Conservation (phyloP, 2,888 invertebrate genomes). For the Phragmatobia fuliginosa region DNA sequence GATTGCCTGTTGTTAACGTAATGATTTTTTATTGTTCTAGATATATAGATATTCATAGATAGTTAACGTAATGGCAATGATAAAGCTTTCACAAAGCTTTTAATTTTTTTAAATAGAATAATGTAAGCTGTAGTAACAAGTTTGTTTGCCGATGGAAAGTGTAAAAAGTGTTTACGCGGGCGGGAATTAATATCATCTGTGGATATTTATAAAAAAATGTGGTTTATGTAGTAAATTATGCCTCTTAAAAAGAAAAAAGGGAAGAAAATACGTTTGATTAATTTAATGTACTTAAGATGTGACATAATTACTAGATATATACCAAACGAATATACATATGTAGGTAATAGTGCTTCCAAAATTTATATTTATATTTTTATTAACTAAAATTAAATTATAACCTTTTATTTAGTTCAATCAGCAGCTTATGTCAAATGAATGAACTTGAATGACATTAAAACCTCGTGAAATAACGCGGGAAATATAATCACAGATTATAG, state of each 20-base stretch:
- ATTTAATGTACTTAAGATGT: no score
- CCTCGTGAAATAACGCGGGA: neutral
- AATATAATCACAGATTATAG: neutral
- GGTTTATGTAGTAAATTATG: no score
- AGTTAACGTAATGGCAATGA: neutral
- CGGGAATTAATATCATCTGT: no score
- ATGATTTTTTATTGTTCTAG: neutral
- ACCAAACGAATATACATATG: neutral
- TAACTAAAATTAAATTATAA: neutral
- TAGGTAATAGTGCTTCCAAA: neutral
- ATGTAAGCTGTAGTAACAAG: neutral
- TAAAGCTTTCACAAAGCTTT: neutral
- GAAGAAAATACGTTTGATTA: no score
- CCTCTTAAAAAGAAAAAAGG: no score
- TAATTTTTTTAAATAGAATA: neutral
- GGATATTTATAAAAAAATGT: no score
- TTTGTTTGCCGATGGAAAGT: neutral
- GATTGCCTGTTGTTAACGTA: neutral
- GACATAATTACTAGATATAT: no score
- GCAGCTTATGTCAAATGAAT: neutral
- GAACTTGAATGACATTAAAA: neutral
- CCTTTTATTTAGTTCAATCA: neutral
- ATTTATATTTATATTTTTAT: neutral
- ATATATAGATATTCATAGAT: neutral
- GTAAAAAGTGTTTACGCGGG: no score